These are phyloP conservation scores for Eonycteris spelaea DNA, from an alignment of 2,113 vertebrate species.

Conservation along the genomic window DNA sequence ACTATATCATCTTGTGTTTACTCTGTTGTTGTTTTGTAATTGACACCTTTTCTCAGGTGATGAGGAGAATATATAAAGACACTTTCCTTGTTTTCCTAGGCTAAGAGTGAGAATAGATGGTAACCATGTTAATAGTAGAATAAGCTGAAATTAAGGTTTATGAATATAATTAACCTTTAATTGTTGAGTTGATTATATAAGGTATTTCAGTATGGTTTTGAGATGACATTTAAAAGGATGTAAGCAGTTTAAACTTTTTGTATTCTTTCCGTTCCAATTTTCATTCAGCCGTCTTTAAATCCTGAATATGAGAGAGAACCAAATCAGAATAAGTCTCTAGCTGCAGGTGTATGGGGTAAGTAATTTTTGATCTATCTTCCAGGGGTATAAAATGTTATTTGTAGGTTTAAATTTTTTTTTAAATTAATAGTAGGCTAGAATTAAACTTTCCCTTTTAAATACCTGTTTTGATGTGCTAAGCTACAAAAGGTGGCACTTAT, in stretches of 20 bases:
- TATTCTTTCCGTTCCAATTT: neutral
- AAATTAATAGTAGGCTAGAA: neutral
- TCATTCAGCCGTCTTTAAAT: slow-evolving; percentile 86
- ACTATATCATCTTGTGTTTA: neutral
- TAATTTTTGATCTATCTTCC: slow-evolving; percentile 55
- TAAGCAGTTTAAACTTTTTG: neutral
- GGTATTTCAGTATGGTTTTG: neutral
- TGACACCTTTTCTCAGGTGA: neutral
- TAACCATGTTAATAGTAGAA: slow-evolving; percentile 1
- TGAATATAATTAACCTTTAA: neutral
- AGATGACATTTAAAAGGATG: slow-evolving; percentile 24
- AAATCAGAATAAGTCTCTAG: slow-evolving; percentile 84
- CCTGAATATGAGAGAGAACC: slow-evolving; percentile 84
- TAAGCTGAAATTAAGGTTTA: neutral
- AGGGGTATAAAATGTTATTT: slow-evolving; percentile 40
- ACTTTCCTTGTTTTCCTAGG: neutral
- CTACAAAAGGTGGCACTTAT: neutral
- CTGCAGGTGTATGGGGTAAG: slow-evolving; percentile 89
- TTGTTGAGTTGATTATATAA: neutral
- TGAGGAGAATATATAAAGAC: neutral
- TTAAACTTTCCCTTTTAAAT: slow-evolving; percentile 15
- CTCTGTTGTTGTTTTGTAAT: neutral
- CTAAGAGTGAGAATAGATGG: neutral
- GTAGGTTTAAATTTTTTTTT: slow-evolving; percentile 7
- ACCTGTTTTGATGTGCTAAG: neutral